A percentile compares a stretch with the other conserved stretches of the same genome.
phyloP scores from a whole-genome alignment of 2,113 vertebrate genomes.

The Amphiprion percula region DNA sequence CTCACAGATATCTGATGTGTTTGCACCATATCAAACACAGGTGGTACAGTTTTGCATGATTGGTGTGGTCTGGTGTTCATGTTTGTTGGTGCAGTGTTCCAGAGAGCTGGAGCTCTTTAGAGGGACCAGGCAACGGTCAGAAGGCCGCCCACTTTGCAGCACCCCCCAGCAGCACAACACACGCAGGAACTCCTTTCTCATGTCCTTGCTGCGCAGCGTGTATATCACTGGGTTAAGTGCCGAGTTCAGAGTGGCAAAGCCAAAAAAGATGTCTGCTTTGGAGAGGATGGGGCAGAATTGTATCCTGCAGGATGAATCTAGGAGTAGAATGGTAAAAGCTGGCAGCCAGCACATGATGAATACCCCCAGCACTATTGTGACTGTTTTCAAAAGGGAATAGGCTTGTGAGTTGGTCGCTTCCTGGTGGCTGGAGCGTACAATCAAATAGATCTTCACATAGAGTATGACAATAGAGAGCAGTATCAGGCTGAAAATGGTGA shows the following conservation, averaged over 20 bases:
- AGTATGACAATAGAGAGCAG: constrained; percentile 91
- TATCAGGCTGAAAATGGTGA: constrained; percentile 92
- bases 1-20: constrained; percentile 5
- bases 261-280: constrained; percentile 91
- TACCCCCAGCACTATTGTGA: constrained; percentile 95
- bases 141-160: constrained; percentile 77
- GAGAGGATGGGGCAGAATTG: constrained; percentile 86
- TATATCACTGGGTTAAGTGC: constrained; percentile 96
- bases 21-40: constrained; percentile 83
- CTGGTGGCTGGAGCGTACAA: constrained; percentile 93
- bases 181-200: constrained; percentile 92
- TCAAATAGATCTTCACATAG: constrained; percentile 93
- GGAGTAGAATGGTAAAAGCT: constrained; percentile 91
- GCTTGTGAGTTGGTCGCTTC: constrained; percentile 89
- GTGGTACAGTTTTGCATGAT: constrained; percentile 91
- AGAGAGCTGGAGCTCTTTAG: constrained; percentile 92
- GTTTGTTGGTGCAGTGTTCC: constrained; percentile 88
- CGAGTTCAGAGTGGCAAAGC: constrained; percentile 94
- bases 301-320: constrained; percentile 88
- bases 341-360: constrained; percentile 98
- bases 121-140: constrained; percentile 86
- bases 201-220: constrained; percentile 93
- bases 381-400: constrained; percentile 91
- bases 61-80: constrained; percentile 86
- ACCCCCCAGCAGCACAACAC: constrained; percentile 89